Evolutionary conservation across 2,797 vertebrate genomes (phyloP), one percentile per base, ranked within the genome.

Genomic region (Cetoscarus ocellatus): DNA sequence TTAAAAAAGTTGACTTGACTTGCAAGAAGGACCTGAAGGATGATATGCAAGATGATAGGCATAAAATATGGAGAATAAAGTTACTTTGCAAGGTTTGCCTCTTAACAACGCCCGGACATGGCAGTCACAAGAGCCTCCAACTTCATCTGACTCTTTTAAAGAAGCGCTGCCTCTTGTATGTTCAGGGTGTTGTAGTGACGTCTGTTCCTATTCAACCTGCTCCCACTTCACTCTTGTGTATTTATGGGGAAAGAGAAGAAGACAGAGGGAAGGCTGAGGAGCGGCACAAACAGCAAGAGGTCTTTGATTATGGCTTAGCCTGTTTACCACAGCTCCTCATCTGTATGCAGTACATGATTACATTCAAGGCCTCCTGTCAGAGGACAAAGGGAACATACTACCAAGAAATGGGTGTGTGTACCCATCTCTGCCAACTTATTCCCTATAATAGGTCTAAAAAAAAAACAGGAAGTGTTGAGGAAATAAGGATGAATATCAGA

Each of bases 401-500:
- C 14, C 42, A 2, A 18, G 3, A 39, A 45, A 39, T 10, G 38
- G 15, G 62, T 70, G 8, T 17, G 34, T 15, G 76, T 6, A 19
- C 72, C 70, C 70, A 72, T 11, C 8, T 69, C 73, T 86, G 81
- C 84, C 49, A 59, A 15, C 43, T 68, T 58, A 67, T 66, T 6
- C 14, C 60, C 67, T 58, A 10, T 48, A 66, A 68, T 36, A 51
- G 34, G 27, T 39, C 9, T n/a, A 27, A 27, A 48, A 63, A 48
- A 63, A 42, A 42, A 17, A 73, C 44, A 72, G 69, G 67, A 78
- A 68, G 60, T 73, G 15, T 14, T 11, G 48, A 64, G 50, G 73
- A 61, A 75, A 80, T 9, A 14, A 67, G 70, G 70, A 84, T n/a
- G 68, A 62, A 74, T 61, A 78, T 87, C 54, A 81, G 51, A 86